Conservation (phyloP, 2,797 vertebrate species). For the Ptychadena robeensis region DNA sequence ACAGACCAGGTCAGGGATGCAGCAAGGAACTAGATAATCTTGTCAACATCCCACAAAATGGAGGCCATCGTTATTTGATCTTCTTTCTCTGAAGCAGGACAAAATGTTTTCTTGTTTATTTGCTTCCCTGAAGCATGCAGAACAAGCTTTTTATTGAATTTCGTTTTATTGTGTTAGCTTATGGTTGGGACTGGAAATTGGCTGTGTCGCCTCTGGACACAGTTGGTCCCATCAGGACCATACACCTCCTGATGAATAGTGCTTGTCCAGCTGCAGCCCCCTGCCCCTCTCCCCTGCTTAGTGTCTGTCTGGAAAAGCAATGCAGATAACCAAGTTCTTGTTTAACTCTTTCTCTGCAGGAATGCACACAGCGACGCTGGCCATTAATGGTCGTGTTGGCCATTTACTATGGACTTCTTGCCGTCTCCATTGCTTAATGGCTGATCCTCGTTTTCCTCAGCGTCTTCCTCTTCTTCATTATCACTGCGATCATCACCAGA, state of each 20-base stretch:
- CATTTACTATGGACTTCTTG: constrained; percentile 49
- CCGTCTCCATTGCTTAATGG: constrained; percentile 52
- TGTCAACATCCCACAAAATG: constrained; percentile 1
- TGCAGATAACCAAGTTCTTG: constrained; percentile 23
- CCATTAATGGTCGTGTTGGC: constrained; percentile 48
- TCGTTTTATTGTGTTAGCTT: constrained; percentile 22
- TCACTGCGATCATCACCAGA: constrained; percentile 60
- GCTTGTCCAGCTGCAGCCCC: constrained; percentile 14
- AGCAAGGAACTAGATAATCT: neutral
- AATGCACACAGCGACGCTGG: neutral
- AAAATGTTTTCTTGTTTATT: constrained; percentile 11
- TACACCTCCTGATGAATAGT: constrained; percentile 16
- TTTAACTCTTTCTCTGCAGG: constrained; percentile 14
- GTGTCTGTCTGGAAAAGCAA: constrained; percentile 6
- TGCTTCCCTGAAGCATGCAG: neutral
- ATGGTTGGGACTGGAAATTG: constrained; percentile 23
- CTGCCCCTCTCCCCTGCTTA: constrained; percentile 29
- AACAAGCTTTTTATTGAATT: constrained; percentile 21
- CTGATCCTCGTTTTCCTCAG: constrained; percentile 46
- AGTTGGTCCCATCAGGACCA: constrained; percentile 27
- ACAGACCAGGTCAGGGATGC: neutral
- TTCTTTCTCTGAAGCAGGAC: constrained; percentile 14
- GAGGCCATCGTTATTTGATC: neutral
- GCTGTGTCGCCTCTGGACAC: constrained; percentile 5
- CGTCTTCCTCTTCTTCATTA: constrained; percentile 54